Evolutionary conservation across 2,113 vertebrate species (phyloP).

Genomic region (Vulpes ferrilata): DNA sequence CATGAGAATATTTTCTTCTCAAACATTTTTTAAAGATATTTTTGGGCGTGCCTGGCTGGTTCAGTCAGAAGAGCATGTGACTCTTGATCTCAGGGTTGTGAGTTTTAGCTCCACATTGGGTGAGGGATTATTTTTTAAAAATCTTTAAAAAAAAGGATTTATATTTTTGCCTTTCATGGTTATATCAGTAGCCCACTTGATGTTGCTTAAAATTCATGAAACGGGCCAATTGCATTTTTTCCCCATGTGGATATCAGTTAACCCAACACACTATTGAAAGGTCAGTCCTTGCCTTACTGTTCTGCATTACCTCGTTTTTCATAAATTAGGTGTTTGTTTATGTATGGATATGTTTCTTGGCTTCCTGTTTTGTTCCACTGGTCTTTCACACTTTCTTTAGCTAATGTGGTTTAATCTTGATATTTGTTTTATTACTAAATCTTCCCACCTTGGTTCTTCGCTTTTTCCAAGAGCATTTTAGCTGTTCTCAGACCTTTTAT

Average conservation of each 20-base stretch:
- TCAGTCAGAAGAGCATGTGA: no score
- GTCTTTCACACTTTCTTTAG: not conserved
- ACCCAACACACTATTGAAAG: not conserved
- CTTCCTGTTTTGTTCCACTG: not conserved
- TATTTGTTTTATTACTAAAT: not conserved
- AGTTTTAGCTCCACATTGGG: no score
- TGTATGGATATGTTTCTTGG: not conserved
- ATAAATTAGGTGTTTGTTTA: not conserved
- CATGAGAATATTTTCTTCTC: not conserved
- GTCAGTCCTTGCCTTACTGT: not conserved
- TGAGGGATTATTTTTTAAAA: no score
- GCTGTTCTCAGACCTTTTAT: not conserved
- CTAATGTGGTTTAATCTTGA: not conserved
- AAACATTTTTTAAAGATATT: not conserved
- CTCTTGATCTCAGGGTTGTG: no score
- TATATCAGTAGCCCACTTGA: not conserved
- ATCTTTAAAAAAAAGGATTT: not conserved
- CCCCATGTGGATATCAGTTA: not conserved
- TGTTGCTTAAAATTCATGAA: not conserved
- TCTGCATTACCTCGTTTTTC: not conserved
- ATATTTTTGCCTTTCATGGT: not conserved
- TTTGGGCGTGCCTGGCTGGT: not conserved
- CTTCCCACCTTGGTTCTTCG: not conserved
- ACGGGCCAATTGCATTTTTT: not conserved
- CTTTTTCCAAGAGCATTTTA: not conserved